phyloP scores from a whole-genome alignment of 2,797 vertebrate species.

The Myiotriccus ornatus region DNA sequence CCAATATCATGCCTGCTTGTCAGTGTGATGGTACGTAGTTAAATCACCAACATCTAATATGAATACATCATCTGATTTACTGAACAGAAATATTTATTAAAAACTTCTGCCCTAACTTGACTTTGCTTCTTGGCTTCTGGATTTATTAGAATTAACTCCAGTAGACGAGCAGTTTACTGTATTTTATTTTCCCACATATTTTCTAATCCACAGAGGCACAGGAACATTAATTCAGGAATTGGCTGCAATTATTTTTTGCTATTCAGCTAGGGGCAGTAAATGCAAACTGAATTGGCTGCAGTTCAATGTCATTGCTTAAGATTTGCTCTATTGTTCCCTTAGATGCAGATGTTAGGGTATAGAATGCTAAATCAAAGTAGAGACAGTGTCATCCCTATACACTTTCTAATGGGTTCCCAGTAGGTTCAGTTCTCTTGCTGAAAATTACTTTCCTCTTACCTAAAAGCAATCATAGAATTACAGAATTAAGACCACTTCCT shows the following conservation, averaged over 20 bases:
- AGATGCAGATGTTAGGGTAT: conserved; percentile 46
- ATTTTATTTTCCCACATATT: conserved; percentile 47
- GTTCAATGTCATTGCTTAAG: conserved; percentile 34
- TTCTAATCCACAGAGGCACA: conserved; percentile 42
- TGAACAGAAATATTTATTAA: conserved; percentile 37
- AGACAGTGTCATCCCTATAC: neutral
- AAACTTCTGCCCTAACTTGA: conserved; percentile 27
- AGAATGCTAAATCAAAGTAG: conserved; percentile 50
- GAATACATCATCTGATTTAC: conserved; percentile 51
- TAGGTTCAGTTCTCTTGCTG: neutral
- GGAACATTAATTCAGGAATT: conserved; percentile 55
- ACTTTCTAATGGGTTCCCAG: neutral
- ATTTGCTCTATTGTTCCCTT: conserved; percentile 51
- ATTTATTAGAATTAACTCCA: conserved; percentile 57
- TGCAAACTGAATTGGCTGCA: conserved; percentile 42
- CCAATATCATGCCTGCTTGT: conserved; percentile 45
- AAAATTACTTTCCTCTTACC: conserved; percentile 55
- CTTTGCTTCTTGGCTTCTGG: conserved; percentile 9
- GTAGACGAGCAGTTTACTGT: conserved; percentile 37
- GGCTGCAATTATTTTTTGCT: conserved; percentile 54
- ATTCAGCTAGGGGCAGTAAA: conserved; percentile 48
- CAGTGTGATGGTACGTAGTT: neutral
- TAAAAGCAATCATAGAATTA: conserved; percentile 6
- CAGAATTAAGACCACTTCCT: conserved; percentile 30
- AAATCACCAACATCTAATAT: conserved; percentile 44